Base-by-base conservation (phyloP, 2,797 vertebrate species). In the Selene dorsalis region DNA sequence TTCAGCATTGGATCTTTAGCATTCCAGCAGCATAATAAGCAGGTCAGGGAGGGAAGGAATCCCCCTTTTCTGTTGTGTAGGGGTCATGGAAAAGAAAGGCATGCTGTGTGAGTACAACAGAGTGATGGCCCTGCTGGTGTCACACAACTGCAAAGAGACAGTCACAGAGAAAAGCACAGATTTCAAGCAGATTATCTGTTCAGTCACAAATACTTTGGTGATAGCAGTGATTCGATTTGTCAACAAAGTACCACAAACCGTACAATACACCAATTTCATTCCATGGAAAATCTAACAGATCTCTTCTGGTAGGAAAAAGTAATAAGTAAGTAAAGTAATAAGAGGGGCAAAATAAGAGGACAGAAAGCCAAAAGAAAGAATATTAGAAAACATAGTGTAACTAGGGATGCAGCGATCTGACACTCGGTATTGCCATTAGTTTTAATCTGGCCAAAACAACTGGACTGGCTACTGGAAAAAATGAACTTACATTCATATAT, bases 11-110 rank as follows among this genome's bases (percentile, higher is more conserved):
- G 77, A 76, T 81, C 77, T 75, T 80, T 68, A 47, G 75, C 83
- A 85, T 88, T 88, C 84, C 76, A 61, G 18, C 53, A 18, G 80
- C 43, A 77, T 63, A 84, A 85, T 52, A 80, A 87, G 56, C 73
- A 84, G 83, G 81, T 67, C 77, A 62, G 66, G 10, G 56, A 75
- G 79, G 64, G 70, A 80, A 76, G 84, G 84, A 90, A 82, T 83
- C 77, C 77, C 77, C 77, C 75, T 45, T 67, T 53, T 77, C 7
- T 80, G 75, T 84, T 80, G 58, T 80, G 43, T 6, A 11, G 28
- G 38, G 79, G 64, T 45, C 28, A 43, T 24, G 3, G 56, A 73
- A 63, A 67, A 74, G 55, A 17, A 79, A 67, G 62, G n/a, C 56
- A 39, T 32, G 48, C 38, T 28, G 20, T 53, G 45, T 16, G 61